Base-by-base conservation (phyloP, 2,113 vertebrate genomes). In the Ammodytes dubius region DNA sequence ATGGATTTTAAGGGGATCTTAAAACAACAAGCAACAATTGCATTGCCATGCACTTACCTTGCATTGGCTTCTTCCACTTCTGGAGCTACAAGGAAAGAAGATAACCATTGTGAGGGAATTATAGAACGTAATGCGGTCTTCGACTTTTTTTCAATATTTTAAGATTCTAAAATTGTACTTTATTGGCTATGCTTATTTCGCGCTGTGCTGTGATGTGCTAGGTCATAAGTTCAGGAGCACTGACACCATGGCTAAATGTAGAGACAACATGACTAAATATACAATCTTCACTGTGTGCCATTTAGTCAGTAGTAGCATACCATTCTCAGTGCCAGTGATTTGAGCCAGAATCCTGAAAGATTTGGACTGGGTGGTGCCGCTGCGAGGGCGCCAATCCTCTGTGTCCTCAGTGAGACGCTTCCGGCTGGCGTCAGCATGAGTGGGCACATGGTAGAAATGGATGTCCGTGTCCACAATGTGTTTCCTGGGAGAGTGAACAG, bases 311-410 rank as follows among this genome's bases (percentile, higher is more conserved):
- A 1, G 94, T 94, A 13, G 65, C 50, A 0, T 74, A 98, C 97
- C 66, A 1, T 95, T 91, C 89, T 99, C 98, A 0, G 98, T 99
- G 83, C 98, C 98, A 0, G 98, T 99, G 91, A 99, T 99, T 83
- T 99, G 98, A 73, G 98, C 97, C 47, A 99, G 97, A 90, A 99
- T 99, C 42, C 95, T 96, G 93, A 99, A 99, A 11, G 98, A 99
- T 58, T 97, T 97, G 57, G 98, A 99, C 91, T 99, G 98, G 58
- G 97, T 98, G 2, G 97, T 99, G 58, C 98, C 98, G 0, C 96
- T 96, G 13, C 97, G 94, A 0, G 98, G 98, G 5, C 95, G 96
- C 98, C 98, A 99, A 86, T 99, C 98, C 84, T 99, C 98, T 0
- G 98, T 99, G 82, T 99, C 98, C 76, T 99, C 97, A 6, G 95